Evolutionary conservation across 2,888 invertebrate genomes (phyloP), one percentile per base, ranked within the genome.

Genomic region (Lepidochrysops patricia): DNA sequence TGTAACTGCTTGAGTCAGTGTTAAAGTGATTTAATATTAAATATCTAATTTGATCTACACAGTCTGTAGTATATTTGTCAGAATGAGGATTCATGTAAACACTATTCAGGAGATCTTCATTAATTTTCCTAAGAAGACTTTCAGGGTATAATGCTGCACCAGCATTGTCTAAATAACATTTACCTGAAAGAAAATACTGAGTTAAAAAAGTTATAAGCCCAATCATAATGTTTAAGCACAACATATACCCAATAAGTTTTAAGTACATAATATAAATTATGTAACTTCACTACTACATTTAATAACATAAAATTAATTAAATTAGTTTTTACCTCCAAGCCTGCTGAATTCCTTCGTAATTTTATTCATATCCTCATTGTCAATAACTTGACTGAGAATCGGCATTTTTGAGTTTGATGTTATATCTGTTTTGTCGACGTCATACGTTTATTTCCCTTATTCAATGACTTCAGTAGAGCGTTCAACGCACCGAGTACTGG

Each of bases 71-170:
- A 63, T 92, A 86, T 77, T 93, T 93, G 72, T 97, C 96, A 5
- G 94, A 93, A 83, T 99, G 98, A 9, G 98, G 98, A 90, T 98
- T 99, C 70, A 95, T 95, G 73, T 96, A 96, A 2, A 97, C 78
- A 80, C 93, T 93, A n/a, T 80, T 83, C 50, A 91, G 80, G 27
- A 98, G 84, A 72, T 96, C 94, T 57, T 91, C 79, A 60, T 91
- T 86, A 12, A 94, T 84, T 37, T 90, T 82, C 63, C 91, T 83
- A 26, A 98, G 89, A 82, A 97, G 95, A 67, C 89, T 90, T 75
- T 94, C 91, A 4, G 96, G 93, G 76, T 96, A 97, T 57, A 97
- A 81, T 5, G 96, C 93, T 9, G 97, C 91, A 6, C 97, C 98
- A 37, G 96, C 95, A 91, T 97, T 96, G 79, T 98, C 98, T 72